These are phyloP conservation scores for Cladorhizidae sp. DNA, from an alignment of 37 sponge, comb jelly and placozoan species.

Conservation along the genomic window DNA sequence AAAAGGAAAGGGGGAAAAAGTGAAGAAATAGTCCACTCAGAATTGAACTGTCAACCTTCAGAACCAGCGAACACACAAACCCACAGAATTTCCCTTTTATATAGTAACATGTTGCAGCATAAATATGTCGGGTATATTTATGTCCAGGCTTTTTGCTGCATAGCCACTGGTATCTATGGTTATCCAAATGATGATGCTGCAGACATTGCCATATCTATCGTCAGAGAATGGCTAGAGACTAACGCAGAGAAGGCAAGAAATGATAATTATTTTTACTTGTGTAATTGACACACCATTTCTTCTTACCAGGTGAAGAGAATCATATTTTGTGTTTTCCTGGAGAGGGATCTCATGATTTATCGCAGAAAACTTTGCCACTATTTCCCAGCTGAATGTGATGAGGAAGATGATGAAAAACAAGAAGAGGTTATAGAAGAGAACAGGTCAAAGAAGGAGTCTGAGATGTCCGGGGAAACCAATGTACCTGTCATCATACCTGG, in stretches of 20 bases:
- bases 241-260: constrained; percentile 72
- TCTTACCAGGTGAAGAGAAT: constrained; percentile 77
- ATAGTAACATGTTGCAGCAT: background rate
- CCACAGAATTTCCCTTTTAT: too few relatives aligned
- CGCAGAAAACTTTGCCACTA: constrained; percentile 44
- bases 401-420: background rate
- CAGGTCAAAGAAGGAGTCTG: too few relatives aligned
- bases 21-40: too few relatives aligned
- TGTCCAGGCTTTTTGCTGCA: constrained; percentile 90
- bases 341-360: constrained; percentile 71
- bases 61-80: too few relatives aligned
- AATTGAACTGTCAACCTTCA: background rate
- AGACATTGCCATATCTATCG: constrained; percentile 64
- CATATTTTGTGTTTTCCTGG: constrained; percentile 89
- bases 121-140: background rate
- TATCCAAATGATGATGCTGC: constrained; percentile 88
- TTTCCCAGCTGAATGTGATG: constrained; percentile 53
- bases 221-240: constrained; percentile 74
- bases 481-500: too few relatives aligned
- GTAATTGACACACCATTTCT: background rate
- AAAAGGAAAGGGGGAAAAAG: too few relatives aligned
- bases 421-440: background rate
- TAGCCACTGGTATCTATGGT: constrained; percentile 93
- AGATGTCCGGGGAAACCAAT: too few relatives aligned
- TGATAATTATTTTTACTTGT: constrained; percentile 1